Base-by-base conservation (phyloP, 2,797 vertebrate species). In the Remorina albescens region DNA sequence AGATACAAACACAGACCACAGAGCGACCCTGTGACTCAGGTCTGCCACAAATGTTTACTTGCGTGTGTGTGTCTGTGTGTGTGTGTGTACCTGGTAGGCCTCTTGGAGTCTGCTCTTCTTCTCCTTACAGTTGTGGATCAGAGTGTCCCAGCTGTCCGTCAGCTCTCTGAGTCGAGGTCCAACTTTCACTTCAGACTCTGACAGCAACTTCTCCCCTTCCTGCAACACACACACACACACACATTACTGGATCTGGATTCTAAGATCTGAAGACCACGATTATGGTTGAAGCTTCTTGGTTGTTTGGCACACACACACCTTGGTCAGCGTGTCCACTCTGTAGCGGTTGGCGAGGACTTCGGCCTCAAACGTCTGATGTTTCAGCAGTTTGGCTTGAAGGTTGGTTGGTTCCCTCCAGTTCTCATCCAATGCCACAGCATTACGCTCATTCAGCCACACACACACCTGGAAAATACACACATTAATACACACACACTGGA, bases 361-460 rank as follows among this genome's bases (percentile, higher is more conserved):
- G 0, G 95, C 94, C 82, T 96, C 96, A 28, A 97, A 96, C 73
- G 90, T 92, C 78, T 96, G 96, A 57, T 96, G 97, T 76, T 95
- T 96, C 74, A 91, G 87, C 32, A 96, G 80, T 78, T 97, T 97
- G 49, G 94, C 91, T 89, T 96, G 96, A 59, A 97, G 91, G 71
- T 92, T 95, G 76, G 91, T 95, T 9, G 93, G 94, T 81, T 96
- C 96, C 87, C 67, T 92, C 95, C 95, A 96, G 80, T 73, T 95
- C 21, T 96, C 94, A 58, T 97, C 96, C 84, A 94, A 66, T 30
- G 96, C 95, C 77, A 95, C 93, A 1, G 88, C 91, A 6, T 94
- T 96, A 84, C 95, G 96, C 86, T 97, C 95, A 0, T 92, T 94
- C 82, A 98, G 93, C 97, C 97, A 97, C 68, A 88, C 83, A 63